Evolutionary conservation across 2,113 vertebrate species (phyloP), one percentile per base, ranked within the genome.

Genomic region (Puffinus mauretanicus): DNA sequence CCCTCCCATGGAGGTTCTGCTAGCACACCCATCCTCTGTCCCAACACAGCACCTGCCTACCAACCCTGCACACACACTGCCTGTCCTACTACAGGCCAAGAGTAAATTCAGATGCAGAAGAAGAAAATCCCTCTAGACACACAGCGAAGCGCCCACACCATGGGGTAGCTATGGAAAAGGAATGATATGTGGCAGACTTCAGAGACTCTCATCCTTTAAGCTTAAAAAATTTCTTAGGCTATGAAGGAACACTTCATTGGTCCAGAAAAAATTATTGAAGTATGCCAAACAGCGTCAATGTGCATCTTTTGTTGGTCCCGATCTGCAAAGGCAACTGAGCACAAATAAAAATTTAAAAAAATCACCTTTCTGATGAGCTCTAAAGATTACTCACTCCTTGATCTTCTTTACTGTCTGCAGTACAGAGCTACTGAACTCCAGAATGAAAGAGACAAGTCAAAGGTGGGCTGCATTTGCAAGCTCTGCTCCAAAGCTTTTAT

Each of bases 401-500:
- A 88, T 94, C 77, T 71, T 78, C 61, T 38, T 51, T n/a, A 47
- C 65, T 64, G 51, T 20, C 70, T 72, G 34, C 82, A 93, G 49
- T 25, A 82, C 0, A 1, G 77, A 95, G 57, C 65, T 82, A 62
- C 55, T 52, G 81, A 94, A 76, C 58, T 82, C 52, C 62, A 42
- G 47, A 85, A 85, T 6, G 19, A 87, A n/a, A 86, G 52, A 54
- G 32, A 19, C 26, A 89, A 93, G 94, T 44, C 78, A 93, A 75
- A 76, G 61, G 75, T 49, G 44, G 36, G 54, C 8, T 69, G 40
- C 34, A 58, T 82, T 72, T 62, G 78, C 49, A 82, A 79, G 82
- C 57, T 89, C 69, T 90, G 58, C 78, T 91, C 84, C 58, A 62
- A 75, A 79, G 78, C 49, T 85, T 89, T 90, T 44, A 52, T 61